Conservation (phyloP, 1,140 invertebrate species). For the Diprion similis region DNA sequence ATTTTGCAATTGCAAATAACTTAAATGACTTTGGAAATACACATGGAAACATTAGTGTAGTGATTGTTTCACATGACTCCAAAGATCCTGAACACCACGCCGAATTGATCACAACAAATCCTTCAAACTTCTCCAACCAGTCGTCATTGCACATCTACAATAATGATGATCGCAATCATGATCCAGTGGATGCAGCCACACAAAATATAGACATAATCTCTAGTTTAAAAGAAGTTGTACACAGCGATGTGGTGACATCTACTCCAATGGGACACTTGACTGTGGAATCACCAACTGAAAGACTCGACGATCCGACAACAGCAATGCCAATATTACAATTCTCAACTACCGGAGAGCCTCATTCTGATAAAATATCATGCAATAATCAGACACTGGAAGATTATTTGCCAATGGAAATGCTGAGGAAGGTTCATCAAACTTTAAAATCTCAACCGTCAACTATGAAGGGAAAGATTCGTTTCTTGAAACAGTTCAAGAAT, state of each 20-base stretch:
- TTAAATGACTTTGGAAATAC: background rate
- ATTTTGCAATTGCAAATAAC: background rate
- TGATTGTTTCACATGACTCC: background rate
- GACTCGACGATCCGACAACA: conserved; percentile 18
- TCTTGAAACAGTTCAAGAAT: conserved; percentile 49
- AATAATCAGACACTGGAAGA: conserved; percentile 27
- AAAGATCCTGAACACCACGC: too few relatives aligned
- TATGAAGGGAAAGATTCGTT: conserved; percentile 48
- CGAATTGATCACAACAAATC: background rate
- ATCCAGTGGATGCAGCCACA: background rate
- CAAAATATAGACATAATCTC: too few relatives aligned
- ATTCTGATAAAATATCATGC: conserved; percentile 1
- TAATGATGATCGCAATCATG: background rate
- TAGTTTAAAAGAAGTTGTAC: background rate
- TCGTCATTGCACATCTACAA: background rate
- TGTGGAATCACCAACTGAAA: background rate
- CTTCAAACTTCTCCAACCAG: background rate
- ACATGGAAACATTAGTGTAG: background rate
- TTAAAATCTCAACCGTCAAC: conserved; percentile 47
- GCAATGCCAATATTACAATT: conserved; percentile 26
- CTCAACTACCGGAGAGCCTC: conserved; percentile 15
- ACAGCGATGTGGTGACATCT: background rate
- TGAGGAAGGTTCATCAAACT: conserved; percentile 51
- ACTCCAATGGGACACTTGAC: background rate
- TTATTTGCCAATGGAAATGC: conserved; percentile 51